Evolutionary conservation across 1,140 invertebrate species (phyloP).

Genomic region (Megalonaias nervosa): DNA sequence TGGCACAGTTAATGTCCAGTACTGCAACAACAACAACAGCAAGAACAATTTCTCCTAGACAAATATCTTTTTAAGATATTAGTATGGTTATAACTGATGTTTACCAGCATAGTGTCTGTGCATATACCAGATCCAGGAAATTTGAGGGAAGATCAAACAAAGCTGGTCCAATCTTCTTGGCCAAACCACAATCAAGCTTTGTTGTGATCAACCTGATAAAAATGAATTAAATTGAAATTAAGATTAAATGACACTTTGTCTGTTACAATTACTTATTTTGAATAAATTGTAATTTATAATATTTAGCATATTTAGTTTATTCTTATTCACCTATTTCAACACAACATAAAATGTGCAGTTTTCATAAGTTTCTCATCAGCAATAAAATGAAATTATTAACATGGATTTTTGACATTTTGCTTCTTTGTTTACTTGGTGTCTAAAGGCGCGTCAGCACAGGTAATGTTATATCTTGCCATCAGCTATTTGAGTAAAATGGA

Average conservation of each 20-base stretch:
- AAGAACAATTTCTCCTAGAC: too few species aligned
- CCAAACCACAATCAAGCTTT: conserved; percentile 36
- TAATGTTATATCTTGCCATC: too few species aligned
- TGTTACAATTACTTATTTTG: background rate
- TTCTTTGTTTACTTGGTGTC: too few species aligned
- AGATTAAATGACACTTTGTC: background rate
- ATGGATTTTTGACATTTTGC: too few species aligned
- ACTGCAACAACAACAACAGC: too few species aligned
- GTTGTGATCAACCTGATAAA: conserved; percentile 40
- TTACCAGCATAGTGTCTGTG: conserved; percentile 85
- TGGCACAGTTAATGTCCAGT: too few species aligned
- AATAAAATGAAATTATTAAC: too few species aligned
- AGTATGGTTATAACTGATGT: conserved; percentile 5
- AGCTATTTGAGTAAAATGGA: too few species aligned
- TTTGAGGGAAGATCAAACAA: conserved; percentile 88
- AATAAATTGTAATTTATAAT: background rate
- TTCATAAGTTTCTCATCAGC: too few species aligned
- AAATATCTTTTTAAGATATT: background rate
- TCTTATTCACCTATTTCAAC: too few species aligned
- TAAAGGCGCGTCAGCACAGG: too few species aligned
- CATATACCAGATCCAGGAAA: conserved; percentile 87
- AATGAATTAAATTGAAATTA: background rate
- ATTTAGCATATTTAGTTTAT: background rate
- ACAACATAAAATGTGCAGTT: too few species aligned
- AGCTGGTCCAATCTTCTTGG: conserved; percentile 71